Evolutionary conservation across 2,113 vertebrate genomes (phyloP), one percentile per base, ranked within the genome.

Genomic region (Clarias macrocephalus): DNA sequence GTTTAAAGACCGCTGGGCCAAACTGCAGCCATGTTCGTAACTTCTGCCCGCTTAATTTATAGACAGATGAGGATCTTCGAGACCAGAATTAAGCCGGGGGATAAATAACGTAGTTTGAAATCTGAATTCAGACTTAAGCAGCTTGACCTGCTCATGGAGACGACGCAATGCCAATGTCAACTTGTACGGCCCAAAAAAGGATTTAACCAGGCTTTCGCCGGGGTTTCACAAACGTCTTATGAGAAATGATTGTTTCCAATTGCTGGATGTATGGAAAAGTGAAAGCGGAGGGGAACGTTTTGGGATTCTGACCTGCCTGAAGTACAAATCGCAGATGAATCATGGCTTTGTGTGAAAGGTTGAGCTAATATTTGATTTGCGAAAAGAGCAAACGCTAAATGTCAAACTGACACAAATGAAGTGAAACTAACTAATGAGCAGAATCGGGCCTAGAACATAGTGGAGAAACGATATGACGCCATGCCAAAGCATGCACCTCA

Each of bases 161-260:
- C 19, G 56, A 80, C 28, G 79, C 79, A 1, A 62, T 81, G 79
- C 79, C 79, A 81, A 81, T 62, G 30, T 81, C 79, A 81, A 62
- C 79, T 13, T 81, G 79, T 80, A 59, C 37, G 3, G 56, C 79
- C 79, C 57, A 62, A 25, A 81, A 42, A 81, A 13, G 79, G 79
- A 62, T 62, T 81, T 62, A 81, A 81, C 10, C 79, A 3, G 57
- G 54, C 79, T 81, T 60, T 81, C 11, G 16, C 33, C 42, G 21
- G 79, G 79, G 30, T 81, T 62, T 81, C 28, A 42, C 79, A 25
- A 62, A 81, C 8, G 11, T 81, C 57, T 81, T 62, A 81, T 23
- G 57, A 62, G 59, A 81, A 81, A 37, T 42, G 9, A 60, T 62
- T 42, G 19, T 62, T 81, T 81, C 57, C 79, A 62, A 37, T 81